Conservation (phyloP, 2,797 vertebrate genomes). For the Echeneis naucrates region DNA sequence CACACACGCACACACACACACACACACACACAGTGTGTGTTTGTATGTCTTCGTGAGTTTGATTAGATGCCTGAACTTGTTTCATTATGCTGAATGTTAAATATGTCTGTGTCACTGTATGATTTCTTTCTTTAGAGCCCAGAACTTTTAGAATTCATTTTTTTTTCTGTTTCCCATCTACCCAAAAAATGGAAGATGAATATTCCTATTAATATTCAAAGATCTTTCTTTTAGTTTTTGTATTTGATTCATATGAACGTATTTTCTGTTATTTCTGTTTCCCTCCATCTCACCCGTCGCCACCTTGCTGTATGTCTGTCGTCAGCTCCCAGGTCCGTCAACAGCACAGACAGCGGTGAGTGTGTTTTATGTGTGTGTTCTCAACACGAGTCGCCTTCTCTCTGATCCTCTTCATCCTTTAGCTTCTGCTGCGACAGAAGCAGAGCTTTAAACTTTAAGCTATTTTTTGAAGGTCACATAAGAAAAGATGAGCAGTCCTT, state of each 20-base stretch:
- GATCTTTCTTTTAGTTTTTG: neutral
- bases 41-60: no score
- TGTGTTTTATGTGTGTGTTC: slow-evolving; percentile 53
- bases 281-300: neutral
- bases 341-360: slow-evolving; percentile 93
- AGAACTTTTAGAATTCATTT: no score
- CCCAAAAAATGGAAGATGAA: no score
- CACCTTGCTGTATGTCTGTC: slow-evolving; percentile 38
- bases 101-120: no score
- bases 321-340: slow-evolving; percentile 90
- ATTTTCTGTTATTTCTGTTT: slow-evolving; percentile 1
- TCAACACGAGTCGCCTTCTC: slow-evolving; percentile 1
- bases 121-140: no score
- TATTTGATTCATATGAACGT: neutral
- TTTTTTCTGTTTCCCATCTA: no score
- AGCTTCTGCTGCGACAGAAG: slow-evolving; percentile 35
- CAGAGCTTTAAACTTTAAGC: slow-evolving; percentile 45
- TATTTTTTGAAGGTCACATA: slow-evolving; percentile 34
- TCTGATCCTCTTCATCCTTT: slow-evolving; percentile 47
- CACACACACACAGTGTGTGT: neutral
- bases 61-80: no score
- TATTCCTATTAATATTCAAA: no score
- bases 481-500: slow-evolving; percentile 43
- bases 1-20: neutral
- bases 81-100: no score